phyloP scores from a whole-genome alignment of 2,113 vertebrate species.

The Coptodon bakossiorum region DNA sequence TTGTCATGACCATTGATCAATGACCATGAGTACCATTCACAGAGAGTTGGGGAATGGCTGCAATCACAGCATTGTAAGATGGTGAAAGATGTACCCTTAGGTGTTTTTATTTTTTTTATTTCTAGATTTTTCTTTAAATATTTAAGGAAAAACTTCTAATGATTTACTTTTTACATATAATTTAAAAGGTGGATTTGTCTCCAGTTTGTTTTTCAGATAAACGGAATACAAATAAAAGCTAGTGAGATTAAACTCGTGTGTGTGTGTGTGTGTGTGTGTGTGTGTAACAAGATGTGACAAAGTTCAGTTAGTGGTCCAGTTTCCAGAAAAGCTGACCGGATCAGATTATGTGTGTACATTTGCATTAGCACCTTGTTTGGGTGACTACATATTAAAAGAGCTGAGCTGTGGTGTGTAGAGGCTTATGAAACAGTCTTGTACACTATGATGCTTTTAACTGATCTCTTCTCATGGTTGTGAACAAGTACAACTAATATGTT shows the following conservation, averaged over 20 bases:
- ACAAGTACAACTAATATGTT: not conserved
- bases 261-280: not conserved
- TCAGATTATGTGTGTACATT: not conserved
- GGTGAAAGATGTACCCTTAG: too few species aligned
- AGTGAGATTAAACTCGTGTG: not conserved
- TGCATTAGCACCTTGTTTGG: not conserved
- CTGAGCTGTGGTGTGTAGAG: not conserved
- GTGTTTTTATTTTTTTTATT: too few species aligned
- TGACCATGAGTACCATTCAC: too few species aligned
- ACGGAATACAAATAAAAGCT: not conserved
- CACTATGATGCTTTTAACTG: not conserved
- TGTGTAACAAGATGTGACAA: too few species aligned
- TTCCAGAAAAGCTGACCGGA: too few species aligned
- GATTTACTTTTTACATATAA: not conserved
- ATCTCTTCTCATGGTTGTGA: not conserved
- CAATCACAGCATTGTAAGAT: too few species aligned
- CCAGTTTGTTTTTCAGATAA: not conserved
- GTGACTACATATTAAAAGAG: not conserved
- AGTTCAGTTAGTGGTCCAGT: not conserved
- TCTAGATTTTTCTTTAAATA: not conserved
- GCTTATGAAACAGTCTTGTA: not conserved
- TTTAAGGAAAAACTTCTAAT: not conserved
- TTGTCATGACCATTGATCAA: too few species aligned
- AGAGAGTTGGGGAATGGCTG: too few species aligned
- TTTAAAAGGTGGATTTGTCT: not conserved